Evolutionary conservation across 1,140 invertebrate species (phyloP).

Genomic region (Dinoponera quadriceps): DNA sequence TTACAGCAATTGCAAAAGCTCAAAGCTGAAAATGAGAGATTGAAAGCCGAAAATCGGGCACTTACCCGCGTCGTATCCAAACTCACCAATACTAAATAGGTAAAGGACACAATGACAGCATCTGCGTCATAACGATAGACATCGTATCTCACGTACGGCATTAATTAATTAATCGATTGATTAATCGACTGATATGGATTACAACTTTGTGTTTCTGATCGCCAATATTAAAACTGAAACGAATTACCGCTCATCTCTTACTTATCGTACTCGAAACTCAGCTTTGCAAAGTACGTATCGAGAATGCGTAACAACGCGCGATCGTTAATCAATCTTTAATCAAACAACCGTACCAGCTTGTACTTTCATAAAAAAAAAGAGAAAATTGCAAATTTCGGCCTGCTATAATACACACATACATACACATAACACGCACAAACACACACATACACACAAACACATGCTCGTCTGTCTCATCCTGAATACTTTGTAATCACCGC

Average conservation of each 20-base stretch:
- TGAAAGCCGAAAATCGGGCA: conserved; percentile 97
- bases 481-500: conserved; percentile 33
- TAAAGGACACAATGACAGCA: conserved; percentile 87
- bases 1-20: conserved; percentile 99
- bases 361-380: conserved; percentile 21
- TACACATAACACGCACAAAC: too few species aligned
- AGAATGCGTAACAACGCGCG: conserved; percentile 34
- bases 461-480: conserved; percentile 4
- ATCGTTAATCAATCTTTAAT: conserved; percentile 46
- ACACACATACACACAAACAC: too few species aligned
- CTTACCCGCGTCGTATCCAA: conserved; percentile 97
- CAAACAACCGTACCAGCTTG: conserved; percentile 51
- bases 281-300: conserved; percentile 63
- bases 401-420: conserved; percentile 47
- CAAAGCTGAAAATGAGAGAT: conserved; percentile 98
- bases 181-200: conserved; percentile 63
- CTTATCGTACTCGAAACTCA: conserved; percentile 65
- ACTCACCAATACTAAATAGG: conserved; percentile 96
- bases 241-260: conserved; percentile 69
- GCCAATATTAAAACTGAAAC: conserved; percentile 75
- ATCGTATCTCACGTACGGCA: conserved; percentile 80
- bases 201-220: conserved; percentile 73
- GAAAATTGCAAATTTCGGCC: conserved; percentile 30
- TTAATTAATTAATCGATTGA: conserved; percentile 79
- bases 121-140: conserved; percentile 84